Base-by-base conservation (phyloP, 2,797 vertebrate genomes). In the Phoxinus dragarum region DNA sequence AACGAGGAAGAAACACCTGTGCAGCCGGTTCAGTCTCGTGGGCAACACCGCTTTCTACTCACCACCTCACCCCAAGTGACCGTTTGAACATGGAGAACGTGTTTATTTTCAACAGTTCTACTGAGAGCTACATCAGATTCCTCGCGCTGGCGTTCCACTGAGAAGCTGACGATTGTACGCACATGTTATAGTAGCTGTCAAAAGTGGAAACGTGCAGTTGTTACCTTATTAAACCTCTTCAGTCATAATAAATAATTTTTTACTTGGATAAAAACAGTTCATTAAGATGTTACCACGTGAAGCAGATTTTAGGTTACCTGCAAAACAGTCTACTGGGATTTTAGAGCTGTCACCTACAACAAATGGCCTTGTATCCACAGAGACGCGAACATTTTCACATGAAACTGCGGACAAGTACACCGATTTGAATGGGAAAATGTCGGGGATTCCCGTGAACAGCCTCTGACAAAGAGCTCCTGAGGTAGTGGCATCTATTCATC, bases 391-490 rank as follows among this genome's bases (percentile, higher is more conserved):
- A 47, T 47, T 49, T 52, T 74, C 8, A 74, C 47, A 34, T 52
- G 2, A 52, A 52, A 47, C 72, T 5, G 6, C 27, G 17, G 59
- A 80, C 61, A 68, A 17, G 47, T n/a, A 54, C 52, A 38, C 7
- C 78, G 34, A 69, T n/a, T 19, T 40, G 47, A 40, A 40, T 27
- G 3, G 61, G 2, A 27, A 81, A 81, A 81, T 52, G 36, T 54
- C 4, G 10, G 34, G 44, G 12, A 40, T 69, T 54, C 42, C 47
- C 34, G 66, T 47, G 47, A 69, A 81, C 66, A 6, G 79, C 34
- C 8, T 71, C 34, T 81, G 66, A 81, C 66, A 81, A 81, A 23
- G 79, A 81, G 79, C 79, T 40, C 42, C 66, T 54, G 64, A 81
- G 79, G 79, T 67, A 36, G 66, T 12, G 79, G 79, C 79, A 68